These are phyloP conservation scores for Platichthys flesus DNA, from an alignment of 2,113 vertebrate genomes.

Conservation along the genomic window DNA sequence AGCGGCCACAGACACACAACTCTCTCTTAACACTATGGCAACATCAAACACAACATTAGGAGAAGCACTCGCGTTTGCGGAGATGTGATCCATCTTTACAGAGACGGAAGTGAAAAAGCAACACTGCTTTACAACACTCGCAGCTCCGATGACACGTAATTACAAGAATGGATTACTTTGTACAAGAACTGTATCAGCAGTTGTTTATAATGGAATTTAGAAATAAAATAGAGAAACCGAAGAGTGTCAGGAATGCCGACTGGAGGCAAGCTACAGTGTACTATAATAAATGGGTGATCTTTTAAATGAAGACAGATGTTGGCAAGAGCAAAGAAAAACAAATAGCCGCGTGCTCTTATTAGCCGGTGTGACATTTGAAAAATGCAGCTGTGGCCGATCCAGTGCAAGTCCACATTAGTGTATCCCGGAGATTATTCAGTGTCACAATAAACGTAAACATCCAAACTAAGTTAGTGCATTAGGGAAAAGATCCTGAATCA, in stretches of 20 bases:
- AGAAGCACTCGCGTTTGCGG: conserved; percentile 29
- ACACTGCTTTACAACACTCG: not conserved
- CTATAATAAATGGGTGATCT: not conserved
- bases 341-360: conserved; percentile 4
- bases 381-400: not conserved
- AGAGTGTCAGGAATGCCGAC: conserved; percentile 17
- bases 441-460: conserved; percentile 3
- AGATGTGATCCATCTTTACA: conserved; percentile 34
- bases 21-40: conserved; percentile 33
- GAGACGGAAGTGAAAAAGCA: conserved; percentile 5
- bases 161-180: conserved; percentile 11
- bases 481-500: not conserved
- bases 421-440: not conserved
- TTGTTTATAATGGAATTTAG: conserved; percentile 5
- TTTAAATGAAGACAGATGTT: conserved; percentile 16
- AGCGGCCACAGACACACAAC: conserved; percentile 5
- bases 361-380: conserved; percentile 5
- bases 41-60: conserved; percentile 44
- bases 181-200: not conserved
- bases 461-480: conserved; percentile 47
- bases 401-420: conserved; percentile 8
- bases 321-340: conserved; percentile 1
- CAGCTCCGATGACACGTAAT: not conserved
- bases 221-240: conserved; percentile 18
- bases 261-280: not conserved